phyloP scores from a whole-genome alignment of 2,888 invertebrate genomes.

The Drosophila niveifrons region DNA sequence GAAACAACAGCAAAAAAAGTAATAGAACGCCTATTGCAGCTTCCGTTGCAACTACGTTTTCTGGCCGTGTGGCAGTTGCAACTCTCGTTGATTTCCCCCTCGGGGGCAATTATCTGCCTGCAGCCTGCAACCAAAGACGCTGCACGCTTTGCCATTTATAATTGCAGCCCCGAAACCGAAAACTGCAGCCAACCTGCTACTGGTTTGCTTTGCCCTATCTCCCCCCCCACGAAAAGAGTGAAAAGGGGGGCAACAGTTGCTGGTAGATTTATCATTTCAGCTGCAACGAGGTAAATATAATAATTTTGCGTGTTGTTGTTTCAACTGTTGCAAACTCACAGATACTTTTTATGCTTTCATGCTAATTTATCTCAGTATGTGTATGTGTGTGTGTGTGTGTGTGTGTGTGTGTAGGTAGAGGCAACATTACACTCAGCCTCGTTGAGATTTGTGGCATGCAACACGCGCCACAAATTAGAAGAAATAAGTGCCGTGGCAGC shows the following conservation, averaged over 20 bases:
- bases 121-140: slow-evolving; percentile 18
- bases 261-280: slow-evolving; percentile 69
- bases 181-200: slow-evolving; percentile 59
- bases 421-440: slow-evolving; percentile 28
- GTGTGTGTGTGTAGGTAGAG: slow-evolving; percentile 17
- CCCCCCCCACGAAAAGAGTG: background rate
- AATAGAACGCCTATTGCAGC: slow-evolving; percentile 56
- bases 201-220: slow-evolving; percentile 22
- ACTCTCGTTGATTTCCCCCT: slow-evolving; percentile 60
- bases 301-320: slow-evolving; percentile 56
- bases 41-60: slow-evolving; percentile 36
- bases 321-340: slow-evolving; percentile 34
- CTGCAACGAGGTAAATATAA: slow-evolving; percentile 57
- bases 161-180: slow-evolving; percentile 63
- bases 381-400: slow-evolving; percentile 28
- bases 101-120: slow-evolving; percentile 60
- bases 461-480: slow-evolving; percentile 84
- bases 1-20: slow-evolving; percentile 57
- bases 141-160: slow-evolving; percentile 61
- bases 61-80: slow-evolving; percentile 20
- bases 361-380: slow-evolving; percentile 56
- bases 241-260: slow-evolving; percentile 40
- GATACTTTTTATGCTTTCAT: slow-evolving; percentile 59
- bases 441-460: slow-evolving; percentile 80
- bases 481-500: slow-evolving; percentile 56